phyloP scores from a whole-genome alignment of 1,140 invertebrate species.

The Neocloeon triangulifer region DNA sequence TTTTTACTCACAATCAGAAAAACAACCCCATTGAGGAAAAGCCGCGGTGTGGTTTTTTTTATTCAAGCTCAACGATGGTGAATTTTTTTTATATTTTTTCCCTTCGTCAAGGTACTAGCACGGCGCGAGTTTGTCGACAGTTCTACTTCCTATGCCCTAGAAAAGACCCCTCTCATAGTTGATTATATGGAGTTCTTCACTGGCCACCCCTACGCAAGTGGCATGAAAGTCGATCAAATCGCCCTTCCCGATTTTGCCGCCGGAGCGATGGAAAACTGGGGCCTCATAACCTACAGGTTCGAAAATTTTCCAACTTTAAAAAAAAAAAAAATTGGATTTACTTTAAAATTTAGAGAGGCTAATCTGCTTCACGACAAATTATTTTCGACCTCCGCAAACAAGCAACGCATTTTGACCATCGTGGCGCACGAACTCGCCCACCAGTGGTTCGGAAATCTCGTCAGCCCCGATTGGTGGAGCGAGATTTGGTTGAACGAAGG shows the following conservation, averaged over 20 bases:
- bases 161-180: conserved; percentile 21
- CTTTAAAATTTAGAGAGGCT: conserved; percentile 32
- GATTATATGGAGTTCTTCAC: conserved; percentile 11
- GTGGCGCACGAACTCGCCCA: conserved; percentile 32
- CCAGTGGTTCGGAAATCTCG: conserved; percentile 18
- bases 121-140: too few species aligned
- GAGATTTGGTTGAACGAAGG: conserved; percentile 24
- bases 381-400: conserved; percentile 30
- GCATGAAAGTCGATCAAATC: conserved; percentile 30
- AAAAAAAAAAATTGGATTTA: too few species aligned
- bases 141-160: conserved; percentile 22
- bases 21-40: too few species aligned
- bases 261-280: conserved; percentile 43
- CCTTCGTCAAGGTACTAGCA: too few species aligned
- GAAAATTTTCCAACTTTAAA: neutral
- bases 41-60: too few species aligned
- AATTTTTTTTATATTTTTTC: too few species aligned
- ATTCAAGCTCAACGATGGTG: too few species aligned
- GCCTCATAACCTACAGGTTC: conserved; percentile 36
- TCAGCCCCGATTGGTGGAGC: conserved; percentile 15
- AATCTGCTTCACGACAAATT: conserved; percentile 44
- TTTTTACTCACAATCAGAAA: too few species aligned
- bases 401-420: conserved; percentile 38
- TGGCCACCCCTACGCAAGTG: conserved; percentile 8
- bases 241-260: conserved; percentile 46